phyloP scores from a whole-genome alignment of 37 sponge, comb jelly and placozoan species.

The Ianthella basta region DNA sequence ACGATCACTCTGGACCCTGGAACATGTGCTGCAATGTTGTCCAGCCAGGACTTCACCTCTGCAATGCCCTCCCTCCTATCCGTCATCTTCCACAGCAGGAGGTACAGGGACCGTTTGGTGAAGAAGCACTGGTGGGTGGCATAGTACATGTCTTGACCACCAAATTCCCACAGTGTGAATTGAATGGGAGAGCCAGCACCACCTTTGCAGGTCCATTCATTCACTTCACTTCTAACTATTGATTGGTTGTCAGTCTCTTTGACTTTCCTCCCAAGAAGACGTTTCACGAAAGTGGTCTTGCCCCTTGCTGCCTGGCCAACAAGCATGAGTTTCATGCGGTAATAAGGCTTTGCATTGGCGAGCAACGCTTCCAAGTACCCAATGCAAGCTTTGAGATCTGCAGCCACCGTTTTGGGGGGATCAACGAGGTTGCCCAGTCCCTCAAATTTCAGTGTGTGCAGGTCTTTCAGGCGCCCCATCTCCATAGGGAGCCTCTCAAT shows the following conservation, averaged over 20 bases:
- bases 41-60: constrained; percentile 51
- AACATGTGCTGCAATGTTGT: constrained; percentile 53
- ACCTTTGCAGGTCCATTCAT: constrained; percentile 25
- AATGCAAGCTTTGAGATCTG: constrained; percentile 12
- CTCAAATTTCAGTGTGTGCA: constrained; percentile 1
- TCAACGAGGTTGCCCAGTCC: constrained; percentile 26
- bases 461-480: constrained; percentile 32
- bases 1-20: constrained; percentile 44
- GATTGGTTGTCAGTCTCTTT: constrained; percentile 50
- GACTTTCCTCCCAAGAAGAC: constrained; percentile 43
- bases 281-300: constrained; percentile 54
- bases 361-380: constrained; percentile 37
- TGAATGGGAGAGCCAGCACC: constrained; percentile 9
- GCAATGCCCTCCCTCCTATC: constrained; percentile 27
- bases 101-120: constrained; percentile 54
- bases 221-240: constrained; percentile 64
- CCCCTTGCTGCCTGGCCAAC: constrained; percentile 59
- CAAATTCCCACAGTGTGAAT: constrained; percentile 52
- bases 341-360: constrained; percentile 30
- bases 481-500: constrained; percentile 38
- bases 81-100: constrained; percentile 52
- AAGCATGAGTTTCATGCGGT: constrained; percentile 59
- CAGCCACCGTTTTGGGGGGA: constrained; percentile 4
- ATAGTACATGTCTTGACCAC: constrained; percentile 54
- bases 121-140: constrained; percentile 69